Evolutionary conservation across 2,888 invertebrate genomes (phyloP), one percentile per base, ranked within the genome.

Genomic region (Cosmia pyralina): DNA sequence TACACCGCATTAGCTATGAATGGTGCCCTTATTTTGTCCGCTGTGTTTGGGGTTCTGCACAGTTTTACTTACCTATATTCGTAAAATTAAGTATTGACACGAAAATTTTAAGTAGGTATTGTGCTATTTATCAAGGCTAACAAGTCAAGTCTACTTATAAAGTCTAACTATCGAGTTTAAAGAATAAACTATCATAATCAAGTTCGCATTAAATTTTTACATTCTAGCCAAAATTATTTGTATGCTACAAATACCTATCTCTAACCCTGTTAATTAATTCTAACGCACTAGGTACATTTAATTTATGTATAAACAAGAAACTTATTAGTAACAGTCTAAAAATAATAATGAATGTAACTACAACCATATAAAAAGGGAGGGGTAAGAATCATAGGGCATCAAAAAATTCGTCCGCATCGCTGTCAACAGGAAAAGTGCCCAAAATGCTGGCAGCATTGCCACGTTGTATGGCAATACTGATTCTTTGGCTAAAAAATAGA

Each of bases 11-110:
- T 41, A 48, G 0, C 3, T 0, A 13, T 13, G 13, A 8, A 6
- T 28, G 52, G 22, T 19, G 6, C 2, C 11, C 5, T 13, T 50
- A 10, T 34, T 34, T 44, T 67, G n/a, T n/a, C n/a, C n/a, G n/a
- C n/a, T 71, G 13, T n/a, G 4, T n/a, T n/a, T n/a, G 2, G 7
- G 41, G 28, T 69, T 50, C 13, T 1, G 15, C 1, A 19, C 11
- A 38, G 2, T 50, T 17, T 63, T 34, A n/a, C 52, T 22, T 48
- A 38, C 5, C 0, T n/a, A 11, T n/a, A 50, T 38, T 59, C 15
- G 19, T 22, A 17, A n/a, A n/a, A 57, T 55, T 28, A n/a, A 46
- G 41, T 70, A 50, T 71, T 71, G 41, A 44, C 28, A 17, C 5
- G 10, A 41, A 11, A n/a, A 6, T 11, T 38, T 6, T 28, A 17